Evolutionary conservation across 2,888 invertebrate species (phyloP).

Genomic region (Euzophera pinguis): DNA sequence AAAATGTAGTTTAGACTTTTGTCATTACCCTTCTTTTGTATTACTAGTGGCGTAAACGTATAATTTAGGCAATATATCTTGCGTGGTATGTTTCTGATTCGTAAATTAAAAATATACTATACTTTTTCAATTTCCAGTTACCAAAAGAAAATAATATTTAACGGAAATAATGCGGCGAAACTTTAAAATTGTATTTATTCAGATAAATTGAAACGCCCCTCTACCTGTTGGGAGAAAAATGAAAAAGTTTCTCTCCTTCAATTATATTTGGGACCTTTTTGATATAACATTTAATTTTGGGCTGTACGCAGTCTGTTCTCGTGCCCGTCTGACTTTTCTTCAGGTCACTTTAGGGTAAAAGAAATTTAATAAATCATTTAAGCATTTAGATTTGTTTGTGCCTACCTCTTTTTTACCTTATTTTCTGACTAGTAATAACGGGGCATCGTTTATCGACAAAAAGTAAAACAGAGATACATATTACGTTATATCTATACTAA

Average conservation of each 20-base stretch:
- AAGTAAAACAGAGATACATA: too few species aligned
- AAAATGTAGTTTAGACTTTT: too few species aligned
- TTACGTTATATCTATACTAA: too few species aligned
- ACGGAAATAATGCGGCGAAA: not conserved
- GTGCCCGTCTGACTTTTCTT: not conserved
- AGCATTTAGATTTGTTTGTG: too few species aligned
- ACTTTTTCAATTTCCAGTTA: not conserved
- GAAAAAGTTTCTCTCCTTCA: constrained; percentile 38
- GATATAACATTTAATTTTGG: constrained; percentile 26
- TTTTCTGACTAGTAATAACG: too few species aligned
- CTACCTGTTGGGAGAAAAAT: constrained; percentile 30
- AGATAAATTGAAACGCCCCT: constrained; percentile 13
- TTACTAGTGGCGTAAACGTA: too few species aligned
- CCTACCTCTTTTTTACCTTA: too few species aligned
- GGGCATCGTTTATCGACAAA: too few species aligned
- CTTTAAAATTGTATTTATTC: constrained; percentile 10
- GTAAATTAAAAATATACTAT: not conserved
- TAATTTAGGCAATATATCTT: too few species aligned
- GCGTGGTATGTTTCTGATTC: not conserved
- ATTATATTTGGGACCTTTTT: constrained; percentile 41
- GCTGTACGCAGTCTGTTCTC: constrained; percentile 7
- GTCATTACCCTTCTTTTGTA: too few species aligned
- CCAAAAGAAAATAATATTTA: not conserved
- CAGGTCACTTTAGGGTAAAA: not conserved
- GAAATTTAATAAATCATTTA: constrained; percentile 1